A percentile compares a stretch with the other conserved stretches of the same genome.
phyloP scores from a whole-genome alignment of 2,113 vertebrate genomes.

The Lathamus discolor region DNA sequence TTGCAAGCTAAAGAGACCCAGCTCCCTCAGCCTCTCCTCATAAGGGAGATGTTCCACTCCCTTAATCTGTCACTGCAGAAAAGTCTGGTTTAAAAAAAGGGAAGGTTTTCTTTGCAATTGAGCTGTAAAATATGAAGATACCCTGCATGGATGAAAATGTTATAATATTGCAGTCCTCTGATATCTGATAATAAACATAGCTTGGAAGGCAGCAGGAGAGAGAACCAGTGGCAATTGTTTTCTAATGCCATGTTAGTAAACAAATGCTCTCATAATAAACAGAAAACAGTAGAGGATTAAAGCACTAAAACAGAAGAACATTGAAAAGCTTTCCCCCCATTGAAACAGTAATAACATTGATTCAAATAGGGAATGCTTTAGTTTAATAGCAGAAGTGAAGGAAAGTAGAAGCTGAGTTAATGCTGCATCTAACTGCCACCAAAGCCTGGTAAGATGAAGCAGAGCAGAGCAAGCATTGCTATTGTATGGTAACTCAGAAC shows the following conservation, averaged over 20 bases:
- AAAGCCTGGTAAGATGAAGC: not conserved
- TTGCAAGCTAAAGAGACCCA: no score
- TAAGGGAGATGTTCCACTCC: no score
- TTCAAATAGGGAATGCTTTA: not conserved
- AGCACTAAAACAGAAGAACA: not conserved
- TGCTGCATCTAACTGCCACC: not conserved
- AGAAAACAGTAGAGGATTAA: not conserved
- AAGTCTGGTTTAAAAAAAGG: not conserved
- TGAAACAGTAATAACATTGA: not conserved
- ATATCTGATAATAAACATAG: not conserved
- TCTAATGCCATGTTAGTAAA: not conserved
- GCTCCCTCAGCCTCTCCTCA: no score
- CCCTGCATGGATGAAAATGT: not conserved
- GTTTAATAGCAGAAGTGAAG: not conserved
- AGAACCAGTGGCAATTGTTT: not conserved
- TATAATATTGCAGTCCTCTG: not conserved
- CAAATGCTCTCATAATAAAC: not conserved
- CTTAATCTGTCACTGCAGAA: not conserved
- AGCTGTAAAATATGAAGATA: not conserved
- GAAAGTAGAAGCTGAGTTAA: not conserved
- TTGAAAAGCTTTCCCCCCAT: not conserved
- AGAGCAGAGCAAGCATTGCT: not conserved
- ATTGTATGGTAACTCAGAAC: not conserved
- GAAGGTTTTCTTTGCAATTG: not conserved
- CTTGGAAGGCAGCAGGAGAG: not conserved